These are phyloP conservation scores for Brachyhypopomus gauderio DNA, from an alignment of 2,113 vertebrate species.

Conservation along the genomic window DNA sequence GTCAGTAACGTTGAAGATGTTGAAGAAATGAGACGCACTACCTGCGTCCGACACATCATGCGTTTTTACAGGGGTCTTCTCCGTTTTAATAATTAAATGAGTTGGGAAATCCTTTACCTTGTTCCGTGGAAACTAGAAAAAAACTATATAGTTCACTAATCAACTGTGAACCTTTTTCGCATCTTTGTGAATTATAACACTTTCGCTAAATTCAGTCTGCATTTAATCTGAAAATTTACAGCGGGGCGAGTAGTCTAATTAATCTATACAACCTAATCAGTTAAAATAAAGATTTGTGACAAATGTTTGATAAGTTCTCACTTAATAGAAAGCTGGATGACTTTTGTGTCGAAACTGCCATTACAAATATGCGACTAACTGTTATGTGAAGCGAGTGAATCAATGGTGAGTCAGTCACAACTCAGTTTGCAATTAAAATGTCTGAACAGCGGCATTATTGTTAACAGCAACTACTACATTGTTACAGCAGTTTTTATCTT, in stretches of 20 bases:
- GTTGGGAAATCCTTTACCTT: constrained; percentile 32
- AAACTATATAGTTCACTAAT: not conserved
- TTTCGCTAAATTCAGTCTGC: not conserved
- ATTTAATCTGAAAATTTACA: not conserved
- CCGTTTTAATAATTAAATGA: constrained; percentile 3
- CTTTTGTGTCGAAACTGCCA: not conserved
- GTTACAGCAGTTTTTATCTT: too few species aligned
- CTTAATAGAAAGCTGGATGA: too few species aligned
- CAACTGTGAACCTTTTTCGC: not conserved
- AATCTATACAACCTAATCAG: not conserved
- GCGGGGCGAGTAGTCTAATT: not conserved
- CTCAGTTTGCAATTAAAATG: not conserved
- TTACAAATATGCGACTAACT: not conserved
- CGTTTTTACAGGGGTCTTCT: constrained; percentile 40
- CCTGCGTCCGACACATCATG: constrained; percentile 31
- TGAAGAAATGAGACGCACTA: constrained; percentile 27
- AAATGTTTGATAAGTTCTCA: not conserved
- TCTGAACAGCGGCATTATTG: not conserved
- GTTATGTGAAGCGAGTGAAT: not conserved
- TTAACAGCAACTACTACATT: too few species aligned
- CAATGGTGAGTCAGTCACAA: not conserved
- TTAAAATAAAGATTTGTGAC: not conserved
- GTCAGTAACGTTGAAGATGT: not conserved
- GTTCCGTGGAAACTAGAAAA: constrained; percentile 5
- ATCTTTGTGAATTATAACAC: not conserved